These are phyloP conservation scores for Limonius californicus DNA, from an alignment of 1,140 invertebrate species.

Conservation along the genomic window DNA sequence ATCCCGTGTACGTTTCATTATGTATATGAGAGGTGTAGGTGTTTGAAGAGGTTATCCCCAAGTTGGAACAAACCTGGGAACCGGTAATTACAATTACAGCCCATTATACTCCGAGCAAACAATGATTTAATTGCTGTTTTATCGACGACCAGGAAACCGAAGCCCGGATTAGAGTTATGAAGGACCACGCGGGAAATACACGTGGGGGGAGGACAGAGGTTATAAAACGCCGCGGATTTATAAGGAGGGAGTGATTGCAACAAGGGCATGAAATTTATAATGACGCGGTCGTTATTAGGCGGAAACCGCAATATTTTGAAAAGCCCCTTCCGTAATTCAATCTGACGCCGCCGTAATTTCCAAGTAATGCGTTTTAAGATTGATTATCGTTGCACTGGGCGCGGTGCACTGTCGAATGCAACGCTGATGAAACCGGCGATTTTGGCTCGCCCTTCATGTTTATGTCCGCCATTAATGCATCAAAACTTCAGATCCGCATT, in stretches of 20 bases:
- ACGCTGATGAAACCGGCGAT: background rate
- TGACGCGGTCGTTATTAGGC: background rate
- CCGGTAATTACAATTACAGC: background rate
- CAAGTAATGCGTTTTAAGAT: conserved; percentile 1
- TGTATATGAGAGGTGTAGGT: conserved; percentile 29
- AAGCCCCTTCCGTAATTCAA: conserved; percentile 1
- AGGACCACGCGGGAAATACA: too few relatives aligned
- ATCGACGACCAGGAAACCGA: too few relatives aligned
- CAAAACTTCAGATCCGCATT: conserved; percentile 1
- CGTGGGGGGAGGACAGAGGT: too few relatives aligned
- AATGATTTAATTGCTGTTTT: too few relatives aligned
- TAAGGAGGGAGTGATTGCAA: background rate
- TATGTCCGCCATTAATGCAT: background rate
- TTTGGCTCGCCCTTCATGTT: background rate
- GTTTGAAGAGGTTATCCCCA: conserved; percentile 19
- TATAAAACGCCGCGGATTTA: too few relatives aligned
- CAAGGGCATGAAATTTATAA: background rate
- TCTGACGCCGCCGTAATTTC: background rate
- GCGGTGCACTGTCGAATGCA: background rate
- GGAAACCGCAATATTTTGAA: background rate
- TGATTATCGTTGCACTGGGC: background rate
- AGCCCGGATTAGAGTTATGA: too few relatives aligned
- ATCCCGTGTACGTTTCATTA: conserved; percentile 28
- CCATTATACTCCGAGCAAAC: too few relatives aligned
- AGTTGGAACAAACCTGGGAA: background rate